Conservation (phyloP, 2,113 vertebrate species). For the Montifringilla adamsi region DNA sequence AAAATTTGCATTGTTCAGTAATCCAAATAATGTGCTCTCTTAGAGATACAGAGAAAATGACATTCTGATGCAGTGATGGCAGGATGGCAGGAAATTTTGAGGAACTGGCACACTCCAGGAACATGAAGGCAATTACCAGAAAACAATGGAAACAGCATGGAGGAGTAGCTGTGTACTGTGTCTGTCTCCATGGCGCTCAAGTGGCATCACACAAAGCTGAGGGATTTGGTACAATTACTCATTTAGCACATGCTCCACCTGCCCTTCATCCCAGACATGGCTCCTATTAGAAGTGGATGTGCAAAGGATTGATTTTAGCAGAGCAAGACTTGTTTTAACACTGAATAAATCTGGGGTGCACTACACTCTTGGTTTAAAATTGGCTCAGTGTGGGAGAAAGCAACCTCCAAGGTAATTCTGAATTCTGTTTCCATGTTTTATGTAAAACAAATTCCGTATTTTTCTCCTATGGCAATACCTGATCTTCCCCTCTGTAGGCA, state of each 20-base stretch:
- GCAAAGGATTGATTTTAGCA: background rate
- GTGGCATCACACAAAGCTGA: background rate
- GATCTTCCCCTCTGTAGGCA: background rate
- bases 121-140: background rate
- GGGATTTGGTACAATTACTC: background rate
- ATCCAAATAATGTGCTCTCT: background rate
- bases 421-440: slow-evolving; percentile 44
- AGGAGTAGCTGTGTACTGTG: background rate
- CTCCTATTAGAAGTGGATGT: background rate
- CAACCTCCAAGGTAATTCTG: slow-evolving; percentile 51
- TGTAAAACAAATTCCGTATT: background rate
- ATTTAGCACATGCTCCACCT: background rate
- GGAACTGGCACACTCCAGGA: background rate
- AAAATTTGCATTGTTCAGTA: slow-evolving; percentile 8
- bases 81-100: background rate
- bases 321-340: slow-evolving; percentile 30
- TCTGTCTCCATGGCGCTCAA: background rate
- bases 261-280: background rate
- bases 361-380: slow-evolving; percentile 46
- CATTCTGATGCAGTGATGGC: background rate
- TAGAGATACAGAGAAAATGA: background rate
- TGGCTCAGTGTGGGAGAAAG: slow-evolving; percentile 48
- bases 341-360: slow-evolving; percentile 9
- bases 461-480: background rate
- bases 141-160: background rate